These are phyloP conservation scores for Spea multiplicata DNA, from an alignment of 2,113 vertebrate species.

Conservation along the genomic window DNA sequence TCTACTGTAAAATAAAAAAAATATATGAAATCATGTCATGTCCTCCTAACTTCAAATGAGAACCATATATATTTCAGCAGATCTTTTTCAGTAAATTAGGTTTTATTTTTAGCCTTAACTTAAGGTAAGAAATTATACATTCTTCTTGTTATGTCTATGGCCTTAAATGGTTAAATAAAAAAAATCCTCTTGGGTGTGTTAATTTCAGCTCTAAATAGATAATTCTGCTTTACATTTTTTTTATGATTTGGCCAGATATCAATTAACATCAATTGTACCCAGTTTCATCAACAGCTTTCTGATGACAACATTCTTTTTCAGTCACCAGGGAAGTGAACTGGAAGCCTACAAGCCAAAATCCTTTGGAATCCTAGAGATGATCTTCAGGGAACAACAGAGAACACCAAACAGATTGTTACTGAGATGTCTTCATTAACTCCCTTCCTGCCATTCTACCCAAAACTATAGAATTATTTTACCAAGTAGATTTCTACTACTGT, in stretches of 20 bases:
- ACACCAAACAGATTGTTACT: slow-evolving; percentile 18
- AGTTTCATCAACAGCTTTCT: slow-evolving; percentile 40
- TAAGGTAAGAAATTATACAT: too few relatives aligned
- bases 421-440: slow-evolving; percentile 40
- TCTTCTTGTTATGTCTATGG: too few relatives aligned
- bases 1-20: too few relatives aligned
- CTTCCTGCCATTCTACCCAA: not conserved
- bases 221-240: slow-evolving; percentile 27
- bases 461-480: too few relatives aligned
- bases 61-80: too few relatives aligned
- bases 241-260: slow-evolving; percentile 38
- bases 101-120: too few relatives aligned
- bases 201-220: not conserved
- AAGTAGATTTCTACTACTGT: too few relatives aligned
- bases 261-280: slow-evolving; percentile 19
- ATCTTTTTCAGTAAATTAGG: too few relatives aligned
- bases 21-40: too few relatives aligned
- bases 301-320: slow-evolving; percentile 34
- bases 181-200: not conserved
- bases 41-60: too few relatives aligned
- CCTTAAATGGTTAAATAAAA: too few relatives aligned
- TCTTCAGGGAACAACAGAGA: slow-evolving; percentile 5
- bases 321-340: slow-evolving; percentile 31
- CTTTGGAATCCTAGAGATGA: slow-evolving; percentile 9
- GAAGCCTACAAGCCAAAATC: slow-evolving; percentile 28